Base-by-base conservation (phyloP, 2,888 invertebrate genomes). In the Seladonia tumulorum region DNA sequence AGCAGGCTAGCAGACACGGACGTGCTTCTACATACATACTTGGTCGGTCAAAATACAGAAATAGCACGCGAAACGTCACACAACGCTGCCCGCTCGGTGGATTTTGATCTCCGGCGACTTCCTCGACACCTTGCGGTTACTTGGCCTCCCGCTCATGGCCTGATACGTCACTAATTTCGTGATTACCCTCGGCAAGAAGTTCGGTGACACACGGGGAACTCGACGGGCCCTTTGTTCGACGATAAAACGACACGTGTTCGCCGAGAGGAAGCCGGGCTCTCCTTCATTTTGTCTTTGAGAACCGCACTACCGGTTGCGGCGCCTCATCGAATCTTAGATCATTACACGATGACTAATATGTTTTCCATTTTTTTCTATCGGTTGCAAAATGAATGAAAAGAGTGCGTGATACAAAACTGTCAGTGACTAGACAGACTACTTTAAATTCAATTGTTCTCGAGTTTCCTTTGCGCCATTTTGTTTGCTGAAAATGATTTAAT, bases 141-240 rank as follows among this genome's bases (percentile, higher is more conserved):
- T 84, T 87, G 73, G 83, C 83, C 78, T 82, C 78, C 82, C 73
- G 74, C 71, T 76, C 86, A 78, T 85, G 87, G 87, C 89, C 88
- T 81, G 88, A 88, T 90, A 89, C 83, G 89, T 88, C 88, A 82
- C 89, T 92, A 92, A 93, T 93, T 93, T 90, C 88, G 76, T 87
- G 87, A 90, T 91, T 90, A 90, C 88, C 88, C 89, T 72, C 35
- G 57, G 78, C 75, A 85, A 82, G 83, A 82, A 82, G 85, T 72
- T 85, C 80, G 77, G 78, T 76, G 83, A 85, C 85, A 82, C 85
- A 82, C 88, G 76, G 82, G 77, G 84, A 84, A 81, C 63, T 79
- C 72, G 79, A 45, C 25, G 68, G 47, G 53, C 68, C 70, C 81
- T 87, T 84, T 76, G 81, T 76, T 45, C n/a, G 22, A 45, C 74